Evolutionary conservation across 2,888 invertebrate species (phyloP).

Genomic region (Lasioglossum lativentre): DNA sequence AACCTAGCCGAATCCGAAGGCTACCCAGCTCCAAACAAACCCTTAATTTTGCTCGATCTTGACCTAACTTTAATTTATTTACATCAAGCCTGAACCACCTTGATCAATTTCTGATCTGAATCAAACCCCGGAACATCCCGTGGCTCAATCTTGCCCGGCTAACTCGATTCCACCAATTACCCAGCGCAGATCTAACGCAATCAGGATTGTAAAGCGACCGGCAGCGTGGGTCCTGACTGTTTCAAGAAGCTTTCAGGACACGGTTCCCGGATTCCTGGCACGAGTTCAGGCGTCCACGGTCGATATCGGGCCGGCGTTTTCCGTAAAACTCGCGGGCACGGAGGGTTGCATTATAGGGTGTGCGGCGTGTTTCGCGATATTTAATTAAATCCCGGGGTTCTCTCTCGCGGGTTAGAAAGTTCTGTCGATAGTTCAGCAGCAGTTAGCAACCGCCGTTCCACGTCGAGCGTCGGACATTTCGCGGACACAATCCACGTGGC

Average conservation of each 20-base stretch:
- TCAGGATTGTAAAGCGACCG: not conserved
- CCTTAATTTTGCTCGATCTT: not conserved
- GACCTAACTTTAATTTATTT: not conserved
- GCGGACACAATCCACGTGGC: conserved; percentile 62
- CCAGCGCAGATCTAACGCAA: not conserved
- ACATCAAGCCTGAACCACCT: not conserved
- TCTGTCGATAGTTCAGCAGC: conserved; percentile 76
- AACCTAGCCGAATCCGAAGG: not conserved
- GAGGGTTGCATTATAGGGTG: conserved; percentile 40
- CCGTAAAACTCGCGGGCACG: conserved; percentile 22
- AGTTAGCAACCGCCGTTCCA: conserved; percentile 66
- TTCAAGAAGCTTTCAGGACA: not conserved
- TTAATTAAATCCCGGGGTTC: conserved; percentile 76
- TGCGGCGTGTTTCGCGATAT: conserved; percentile 69
- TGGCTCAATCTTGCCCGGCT: not conserved
- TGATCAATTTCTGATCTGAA: not conserved
- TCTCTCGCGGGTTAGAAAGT: conserved; percentile 68
- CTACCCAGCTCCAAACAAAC: not conserved
- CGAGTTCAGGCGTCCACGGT: not conserved
- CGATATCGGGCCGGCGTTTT: not conserved
- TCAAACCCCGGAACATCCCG: not conserved
- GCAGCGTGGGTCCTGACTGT: not conserved
- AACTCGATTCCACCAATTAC: not conserved
- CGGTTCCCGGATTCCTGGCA: not conserved
- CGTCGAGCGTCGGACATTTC: conserved; percentile 66